phyloP scores from a whole-genome alignment of 2,113 vertebrate genomes.

The Neotoma lepida region DNA sequence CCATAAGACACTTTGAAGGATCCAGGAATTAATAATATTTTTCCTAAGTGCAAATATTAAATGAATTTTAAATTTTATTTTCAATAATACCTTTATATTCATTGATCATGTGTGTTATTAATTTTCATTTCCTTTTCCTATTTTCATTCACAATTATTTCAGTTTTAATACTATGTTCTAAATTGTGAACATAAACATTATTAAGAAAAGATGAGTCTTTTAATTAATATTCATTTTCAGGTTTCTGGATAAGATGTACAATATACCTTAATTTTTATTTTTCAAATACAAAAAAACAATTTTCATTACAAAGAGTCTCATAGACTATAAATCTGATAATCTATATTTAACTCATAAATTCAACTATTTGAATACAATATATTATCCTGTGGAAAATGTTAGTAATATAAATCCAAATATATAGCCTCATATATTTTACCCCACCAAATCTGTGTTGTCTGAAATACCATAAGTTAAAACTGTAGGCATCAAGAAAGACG shows the following conservation, averaged over 20 bases:
- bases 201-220: background rate
- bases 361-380: background rate
- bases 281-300: background rate
- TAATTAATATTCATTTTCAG: background rate
- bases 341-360: background rate
- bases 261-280: background rate
- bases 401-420: background rate
- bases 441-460: background rate
- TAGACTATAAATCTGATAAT: background rate
- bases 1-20: background rate
- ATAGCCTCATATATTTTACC: background rate
- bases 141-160: background rate
- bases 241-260: background rate
- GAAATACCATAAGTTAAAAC: background rate
- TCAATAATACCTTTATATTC: background rate
- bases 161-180: no score
- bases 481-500: background rate
- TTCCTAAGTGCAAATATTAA: background rate
- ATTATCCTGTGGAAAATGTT: background rate
- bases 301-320: background rate
- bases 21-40: background rate
- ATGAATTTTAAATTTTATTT: background rate
- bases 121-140: background rate
- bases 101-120: background rate
- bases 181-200: background rate